Evolutionary conservation across 2,113 vertebrate species (phyloP).

Genomic region (Tychaedon coryphoeus): DNA sequence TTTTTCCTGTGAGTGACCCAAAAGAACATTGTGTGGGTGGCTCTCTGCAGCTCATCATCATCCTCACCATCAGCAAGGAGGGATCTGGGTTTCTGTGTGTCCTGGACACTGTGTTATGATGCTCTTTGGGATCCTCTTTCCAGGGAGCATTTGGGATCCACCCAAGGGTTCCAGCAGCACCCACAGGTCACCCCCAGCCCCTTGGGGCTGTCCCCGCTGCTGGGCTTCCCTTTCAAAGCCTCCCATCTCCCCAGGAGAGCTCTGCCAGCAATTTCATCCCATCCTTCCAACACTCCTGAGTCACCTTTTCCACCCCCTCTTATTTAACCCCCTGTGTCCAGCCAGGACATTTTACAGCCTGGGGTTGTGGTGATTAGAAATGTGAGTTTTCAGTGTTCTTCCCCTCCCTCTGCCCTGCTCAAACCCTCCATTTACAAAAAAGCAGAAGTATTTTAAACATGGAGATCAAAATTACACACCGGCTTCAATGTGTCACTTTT

Average conservation of each 20-base stretch:
- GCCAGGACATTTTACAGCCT: slow-evolving; percentile 12
- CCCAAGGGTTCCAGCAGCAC: background rate
- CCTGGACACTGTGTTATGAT: no score
- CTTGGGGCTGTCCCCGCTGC: background rate
- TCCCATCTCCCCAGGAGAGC: background rate
- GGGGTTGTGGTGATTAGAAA: background rate
- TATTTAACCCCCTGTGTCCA: background rate
- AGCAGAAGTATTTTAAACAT: slow-evolving; percentile 53
- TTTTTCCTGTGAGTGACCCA: background rate
- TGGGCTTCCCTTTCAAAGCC: background rate
- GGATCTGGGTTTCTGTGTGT: background rate
- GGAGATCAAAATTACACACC: slow-evolving; percentile 55
- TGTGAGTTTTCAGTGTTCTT: background rate
- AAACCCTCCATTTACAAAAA: slow-evolving; percentile 33
- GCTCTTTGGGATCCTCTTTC: background rate
- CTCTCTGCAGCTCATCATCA: background rate
- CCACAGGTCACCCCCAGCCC: background rate
- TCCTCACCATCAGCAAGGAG: background rate
- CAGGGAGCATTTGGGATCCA: background rate
- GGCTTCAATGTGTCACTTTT: background rate
- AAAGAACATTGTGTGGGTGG: fast-evolving
- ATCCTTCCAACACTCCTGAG: background rate
- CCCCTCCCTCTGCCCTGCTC: background rate
- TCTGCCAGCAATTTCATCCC: background rate
- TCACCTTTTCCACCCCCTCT: slow-evolving; percentile 49